phyloP scores from a whole-genome alignment of 2,797 vertebrate genomes.

The Babyrousa celebensis region DNA sequence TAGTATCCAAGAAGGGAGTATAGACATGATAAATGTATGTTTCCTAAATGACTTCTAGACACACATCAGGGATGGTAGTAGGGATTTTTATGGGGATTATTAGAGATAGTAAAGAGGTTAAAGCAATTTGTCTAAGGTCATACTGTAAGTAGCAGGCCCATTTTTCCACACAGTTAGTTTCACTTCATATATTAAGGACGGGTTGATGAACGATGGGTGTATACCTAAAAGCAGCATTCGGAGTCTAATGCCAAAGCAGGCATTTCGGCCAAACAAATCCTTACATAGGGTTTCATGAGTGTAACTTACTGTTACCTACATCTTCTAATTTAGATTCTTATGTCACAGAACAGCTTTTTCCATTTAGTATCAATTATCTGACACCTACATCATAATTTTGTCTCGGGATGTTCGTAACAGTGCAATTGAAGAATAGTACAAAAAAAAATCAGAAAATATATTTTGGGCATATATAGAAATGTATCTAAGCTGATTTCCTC shows the following conservation, averaged over 20 bases:
- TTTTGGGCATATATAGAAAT: neutral
- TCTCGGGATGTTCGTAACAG: neutral
- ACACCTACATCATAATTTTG: neutral
- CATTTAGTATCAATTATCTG: neutral
- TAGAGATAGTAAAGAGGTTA: neutral
- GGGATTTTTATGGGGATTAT: neutral
- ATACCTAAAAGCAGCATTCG: neutral
- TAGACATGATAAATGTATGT: neutral
- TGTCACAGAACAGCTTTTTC: neutral
- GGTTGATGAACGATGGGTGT: neutral
- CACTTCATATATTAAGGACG: neutral
- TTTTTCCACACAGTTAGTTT: neutral
- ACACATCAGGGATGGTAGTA: neutral
- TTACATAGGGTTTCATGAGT: neutral
- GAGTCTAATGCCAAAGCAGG: neutral
- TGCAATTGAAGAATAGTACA: neutral
- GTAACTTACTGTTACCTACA: neutral
- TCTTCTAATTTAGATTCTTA: neutral
- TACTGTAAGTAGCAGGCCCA: neutral
- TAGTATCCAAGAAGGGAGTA: neutral
- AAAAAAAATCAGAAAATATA: neutral
- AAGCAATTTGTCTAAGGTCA: neutral
- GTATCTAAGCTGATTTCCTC: slow-evolving; percentile 9
- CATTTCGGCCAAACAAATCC: neutral
- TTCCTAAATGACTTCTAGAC: neutral